Evolutionary conservation across 1,140 invertebrate species (phyloP), one percentile per base, ranked within the genome.

Genomic region (Onthophagus taurus): DNA sequence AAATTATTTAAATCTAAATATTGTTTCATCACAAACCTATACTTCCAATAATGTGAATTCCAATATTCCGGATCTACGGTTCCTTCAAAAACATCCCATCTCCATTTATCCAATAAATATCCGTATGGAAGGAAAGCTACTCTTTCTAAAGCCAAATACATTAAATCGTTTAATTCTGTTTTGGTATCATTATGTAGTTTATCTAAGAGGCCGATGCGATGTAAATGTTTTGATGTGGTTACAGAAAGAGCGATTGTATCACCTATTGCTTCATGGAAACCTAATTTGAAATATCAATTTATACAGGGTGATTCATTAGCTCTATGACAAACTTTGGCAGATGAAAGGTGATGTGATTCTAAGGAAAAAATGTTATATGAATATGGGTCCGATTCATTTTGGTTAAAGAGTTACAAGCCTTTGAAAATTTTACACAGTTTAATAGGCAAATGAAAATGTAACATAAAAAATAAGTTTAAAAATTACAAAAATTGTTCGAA

Each of bases 261-360:
- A 5, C 81, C 82, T 3, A 84, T 70, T 12, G 81, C 82, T 57
- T 84, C 82, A 53, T 83, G 81, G 53, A 85, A 85, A 19, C 72
- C 73, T 47, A 13, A 11, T 13, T 18, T n/a, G 13, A 23, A n/a
- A 26, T 26, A n/a, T 26, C 6, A 26, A 26, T 26, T 6, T 26
- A 26, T 26, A 26, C 23, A 26, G 23, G 23, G n/a, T 26, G 23
- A 26, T n/a, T n/a, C n/a, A n/a, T n/a, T n/a, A n/a, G n/a, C n/a
- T n/a, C n/a, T n/a, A n/a, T n/a, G n/a, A n/a, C n/a, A n/a, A n/a
- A n/a, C n/a, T n/a, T n/a, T n/a, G n/a, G n/a, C n/a, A n/a, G n/a
- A n/a, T n/a, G n/a, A n/a, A n/a, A n/a, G n/a, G n/a, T n/a, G n/a
- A n/a, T n/a, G n/a, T n/a, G n/a, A n/a, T n/a, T n/a, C n/a, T n/a